phyloP scores from a whole-genome alignment of 1,140 invertebrate species.

The Rhopalosiphum padi region DNA sequence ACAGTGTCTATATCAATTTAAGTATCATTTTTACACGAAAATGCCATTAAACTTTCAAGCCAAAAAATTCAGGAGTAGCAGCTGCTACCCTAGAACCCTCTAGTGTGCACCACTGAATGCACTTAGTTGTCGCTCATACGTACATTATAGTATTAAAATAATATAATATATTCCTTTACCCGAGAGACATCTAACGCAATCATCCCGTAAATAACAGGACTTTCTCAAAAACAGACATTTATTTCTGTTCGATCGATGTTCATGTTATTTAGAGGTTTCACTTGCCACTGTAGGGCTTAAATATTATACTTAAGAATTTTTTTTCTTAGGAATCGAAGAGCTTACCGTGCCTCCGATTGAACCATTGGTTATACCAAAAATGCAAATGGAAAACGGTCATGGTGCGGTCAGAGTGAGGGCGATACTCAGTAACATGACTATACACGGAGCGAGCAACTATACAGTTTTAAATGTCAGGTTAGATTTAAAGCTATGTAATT shows the following conservation, averaged over 20 bases:
- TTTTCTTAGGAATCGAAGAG: constrained; percentile 70
- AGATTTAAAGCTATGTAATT: not conserved
- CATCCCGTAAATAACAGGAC: not conserved
- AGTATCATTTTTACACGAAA: too few relatives aligned
- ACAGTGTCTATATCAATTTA: too few relatives aligned
- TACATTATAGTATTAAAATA: not conserved
- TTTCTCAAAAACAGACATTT: not conserved
- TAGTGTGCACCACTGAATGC: too few relatives aligned
- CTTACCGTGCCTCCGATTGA: constrained; percentile 76
- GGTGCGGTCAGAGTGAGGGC: constrained; percentile 75
- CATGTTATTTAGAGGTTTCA: not conserved
- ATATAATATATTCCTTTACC: not conserved
- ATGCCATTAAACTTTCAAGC: too few relatives aligned
- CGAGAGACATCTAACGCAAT: not conserved
- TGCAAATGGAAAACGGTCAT: constrained; percentile 78
- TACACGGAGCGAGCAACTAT: constrained; percentile 76
- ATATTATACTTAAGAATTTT: not conserved
- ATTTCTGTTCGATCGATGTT: not conserved
- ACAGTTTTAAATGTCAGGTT: constrained; percentile 67
- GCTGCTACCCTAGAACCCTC: too few relatives aligned
- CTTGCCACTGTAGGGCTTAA: not conserved
- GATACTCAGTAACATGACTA: constrained; percentile 75
- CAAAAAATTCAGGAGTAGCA: too few relatives aligned
- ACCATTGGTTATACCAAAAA: constrained; percentile 72
- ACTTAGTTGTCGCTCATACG: not conserved